Evolutionary conservation across 2,113 vertebrate species (phyloP), one percentile per base, ranked within the genome.

Genomic region (Rhodinocichla rosea): DNA sequence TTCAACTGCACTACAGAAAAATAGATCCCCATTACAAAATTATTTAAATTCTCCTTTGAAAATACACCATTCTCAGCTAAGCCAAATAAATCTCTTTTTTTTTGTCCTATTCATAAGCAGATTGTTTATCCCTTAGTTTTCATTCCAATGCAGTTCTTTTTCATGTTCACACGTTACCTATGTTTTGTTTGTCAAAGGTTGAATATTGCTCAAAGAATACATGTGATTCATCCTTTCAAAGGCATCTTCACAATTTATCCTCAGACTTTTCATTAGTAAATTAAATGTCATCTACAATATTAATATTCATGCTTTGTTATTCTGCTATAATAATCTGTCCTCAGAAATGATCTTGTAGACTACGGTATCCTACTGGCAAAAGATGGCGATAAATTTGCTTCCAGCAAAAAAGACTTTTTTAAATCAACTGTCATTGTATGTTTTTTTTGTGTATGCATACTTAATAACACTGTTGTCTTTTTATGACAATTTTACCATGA

Each of bases 241-340:
- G 42, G 27, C 67, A 77, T 89, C 78, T 82, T 85, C 55, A 65
- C 26, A 45, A 39, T 91, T 79, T 65, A 50, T 45, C 50, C 50
- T 83, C 47, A 78, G 77, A 77, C 33, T 94, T 92, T 62, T 37
- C 45, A 78, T 79, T 85, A 90, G 70, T 89, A 89, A 92, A 87
- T 76, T 85, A 81, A 81, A 81, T 81, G 53, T 55, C 45, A 73
- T 89, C 47, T 90, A 85, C 33, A 14, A 17, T 35, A 56, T 79
- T 85, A 95, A 76, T 83, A 92, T 78, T 89, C 35, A 59, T 65
- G 7, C 21, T 82, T 91, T 91, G 28, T 68, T 77, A 63, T 69
- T 91, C 55, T 82, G 39, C 82, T 80, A 2, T 76, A 76, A 81
- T 32, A 84, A 52, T 40, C 18, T 53, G 12, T 87, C 33, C 42